Evolutionary conservation across 92 coral and sea anemone genomes (phyloP), one percentile per base, ranked within the genome.

Genomic region (Desmophyllum pertusum): DNA sequence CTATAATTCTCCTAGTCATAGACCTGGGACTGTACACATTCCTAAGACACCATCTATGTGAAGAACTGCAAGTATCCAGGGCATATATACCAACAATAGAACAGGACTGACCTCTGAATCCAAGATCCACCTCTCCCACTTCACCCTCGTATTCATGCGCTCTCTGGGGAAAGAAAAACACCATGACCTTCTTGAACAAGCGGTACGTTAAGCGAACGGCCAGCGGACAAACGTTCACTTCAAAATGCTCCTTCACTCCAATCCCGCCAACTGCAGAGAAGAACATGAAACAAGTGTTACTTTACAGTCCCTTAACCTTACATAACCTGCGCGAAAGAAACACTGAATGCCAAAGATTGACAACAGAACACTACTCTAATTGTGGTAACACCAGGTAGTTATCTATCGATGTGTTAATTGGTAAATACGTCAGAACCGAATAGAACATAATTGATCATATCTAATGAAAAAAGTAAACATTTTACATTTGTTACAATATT

Each of bases 171-270:
- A 97, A 97, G 92, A 97, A 97, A 79, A 92, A 97, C 57, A 84
- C 95, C 99, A 97, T 97, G 76, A 94, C 89, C 77, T 94, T 89
- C 63, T 89, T 90, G 86, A 92, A 97, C 83, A 97, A 78, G 64
- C 95, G 93, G 77, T 94, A 79, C 9, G 99, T 92, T 42, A 97
- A 90, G 21, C 94, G 93, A 14, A 97, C 99, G 51, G 95, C 88
- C 86, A 97, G 90, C 76, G 99, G 99, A 86, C 99, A 97, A n/a
- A 97, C 93, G 90, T 97, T 97, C 52, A 97, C 95, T 82, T 97
- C 99, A 55, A 97, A 92, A 64, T 97, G 99, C 52, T 97, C 99
- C 74, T 97, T 97, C 73, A 97, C 98, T 67, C 96, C 99, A 29
- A 97, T 97, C 10, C 99, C 99, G 35, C 98, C 99, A 70, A 97